Base-by-base conservation (phyloP, 2,113 vertebrate species). In the Aptenodytes patagonicus region DNA sequence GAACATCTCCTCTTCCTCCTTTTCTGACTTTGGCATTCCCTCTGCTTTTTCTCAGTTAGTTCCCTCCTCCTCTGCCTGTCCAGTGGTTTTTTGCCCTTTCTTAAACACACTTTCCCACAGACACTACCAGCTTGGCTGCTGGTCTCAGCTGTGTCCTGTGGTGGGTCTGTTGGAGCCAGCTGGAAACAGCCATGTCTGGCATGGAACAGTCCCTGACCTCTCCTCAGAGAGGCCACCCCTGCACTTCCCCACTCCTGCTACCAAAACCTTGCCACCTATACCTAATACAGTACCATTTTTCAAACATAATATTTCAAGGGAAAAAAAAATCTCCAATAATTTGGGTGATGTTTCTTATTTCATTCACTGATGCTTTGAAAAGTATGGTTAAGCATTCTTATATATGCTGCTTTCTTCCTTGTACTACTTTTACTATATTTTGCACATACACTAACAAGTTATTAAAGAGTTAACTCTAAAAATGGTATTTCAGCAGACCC, bases 231-330 rank as follows among this genome's bases (percentile, higher is more conserved):
- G 10, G 22, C 22, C 38, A 46, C 17, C 14, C 15, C 15, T 64
- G 28, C 13, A n/a, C 13, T 3, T 22, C 8, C 1, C 3, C 5
- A 26, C 3, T 77, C n/a, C 42, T 2, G 1, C 12, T 72, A 44
- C 32, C 22, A 79, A 51, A 51, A 52, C 12, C 8, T 52, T 72
- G 17, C 36, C 36, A 71, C 26, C 11, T 57, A 58, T 29, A 22
- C 12, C 6, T 0, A 71, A 28, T 32, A 36, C 3, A 51, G 15
- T 44, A 51, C 17, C 4, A 15, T 24, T 92, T 69, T 70, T 36
- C 26, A 82, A 49, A 57, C 3, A 9, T 3, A 76, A 9, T 42
- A 62, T 49, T 62, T 40, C 29, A 52, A 73, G 38, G 22, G 7
- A 25, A 31, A 77, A 51, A 42, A 36, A 57, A 14, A 8, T 29